Conservation (phyloP, 2,113 vertebrate species). For the Pantherophis guttatus region DNA sequence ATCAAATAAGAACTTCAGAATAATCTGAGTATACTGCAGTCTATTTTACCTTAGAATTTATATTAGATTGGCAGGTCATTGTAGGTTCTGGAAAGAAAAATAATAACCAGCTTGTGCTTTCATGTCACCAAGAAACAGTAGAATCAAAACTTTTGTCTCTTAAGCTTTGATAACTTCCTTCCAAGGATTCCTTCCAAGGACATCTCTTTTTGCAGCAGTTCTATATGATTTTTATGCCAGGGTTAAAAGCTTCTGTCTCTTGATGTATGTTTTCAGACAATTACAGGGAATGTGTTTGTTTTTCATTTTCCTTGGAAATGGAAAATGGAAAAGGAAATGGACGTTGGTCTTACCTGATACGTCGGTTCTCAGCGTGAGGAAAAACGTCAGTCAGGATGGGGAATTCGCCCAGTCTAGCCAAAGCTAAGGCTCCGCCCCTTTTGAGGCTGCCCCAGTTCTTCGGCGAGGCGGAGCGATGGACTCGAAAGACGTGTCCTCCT, state of each 20-base stretch:
- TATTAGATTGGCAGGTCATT: not conserved
- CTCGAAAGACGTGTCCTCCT: too few relatives aligned
- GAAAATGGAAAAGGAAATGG: not conserved
- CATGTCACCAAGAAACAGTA: not conserved
- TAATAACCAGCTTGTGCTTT: not conserved
- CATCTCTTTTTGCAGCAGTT: not conserved
- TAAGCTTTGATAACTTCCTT: not conserved
- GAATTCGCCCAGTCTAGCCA: too few relatives aligned
- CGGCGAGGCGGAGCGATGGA: too few relatives aligned
- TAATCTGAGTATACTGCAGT: not conserved
- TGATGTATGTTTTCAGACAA: not conserved
- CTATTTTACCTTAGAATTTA: not conserved
- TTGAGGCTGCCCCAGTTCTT: too few relatives aligned
- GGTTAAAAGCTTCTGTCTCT: not conserved
- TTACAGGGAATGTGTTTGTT: not conserved
- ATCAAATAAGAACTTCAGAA: not conserved
- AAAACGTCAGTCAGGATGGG: too few relatives aligned
- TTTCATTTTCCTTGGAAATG: not conserved
- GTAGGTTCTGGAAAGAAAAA: not conserved
- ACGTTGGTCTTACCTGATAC: too few relatives aligned
- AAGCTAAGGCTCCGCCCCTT: too few relatives aligned
- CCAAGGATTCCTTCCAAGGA: not conserved
- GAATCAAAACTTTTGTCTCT: not conserved
- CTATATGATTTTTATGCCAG: not conserved
- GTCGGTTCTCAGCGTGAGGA: too few relatives aligned